Evolutionary conservation across 2,888 invertebrate species (phyloP), one percentile per base, ranked within the genome.

Genomic region (Julus scandinavius): DNA sequence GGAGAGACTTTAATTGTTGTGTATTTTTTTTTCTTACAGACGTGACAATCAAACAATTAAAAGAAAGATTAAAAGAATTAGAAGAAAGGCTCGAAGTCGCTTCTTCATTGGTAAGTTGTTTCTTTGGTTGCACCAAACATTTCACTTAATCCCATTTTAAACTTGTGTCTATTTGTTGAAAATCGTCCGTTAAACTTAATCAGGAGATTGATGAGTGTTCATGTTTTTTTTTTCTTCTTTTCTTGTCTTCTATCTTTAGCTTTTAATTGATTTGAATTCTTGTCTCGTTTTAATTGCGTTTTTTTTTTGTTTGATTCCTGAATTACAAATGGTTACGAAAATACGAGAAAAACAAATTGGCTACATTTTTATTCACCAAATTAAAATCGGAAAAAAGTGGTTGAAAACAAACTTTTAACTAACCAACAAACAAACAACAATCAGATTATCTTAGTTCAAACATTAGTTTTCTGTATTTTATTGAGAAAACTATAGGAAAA

Each of bases 11-110:
- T 85, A 85, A 85, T 85, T 45, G 17, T 38, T 87, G 29, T 29
- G 29, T 50, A 15, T 38, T 87, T 50, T 80, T 50, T 13, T 80
- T 83, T 80, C 38, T 90, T 90, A 13, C 90, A 91, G 91, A 91
- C 89, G 93, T 93, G 90, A 93, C 93, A 89, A 93, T 94, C 90
- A 93, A 93, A 90, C 92, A 93, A 91, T 91, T 94, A 90, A 92
- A 92, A 90, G 93, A 93, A 88, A 92, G 93, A 90, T 90, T 93
- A 63, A 92, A 92, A 90, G 92, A 93, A 90, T 92, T 92, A 90
- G 93, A 93, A 90, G 93, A 93, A 85, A 92, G 92, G 89, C 91
- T 93, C 89, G 93, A 93, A 90, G 91, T 92, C 49, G 91, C 92
- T 20, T 89, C 89, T 87, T 89, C 90, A 7, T 45, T 45, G 90